Base-by-base conservation (phyloP, 2,113 vertebrate species). In the Hucho hucho region DNA sequence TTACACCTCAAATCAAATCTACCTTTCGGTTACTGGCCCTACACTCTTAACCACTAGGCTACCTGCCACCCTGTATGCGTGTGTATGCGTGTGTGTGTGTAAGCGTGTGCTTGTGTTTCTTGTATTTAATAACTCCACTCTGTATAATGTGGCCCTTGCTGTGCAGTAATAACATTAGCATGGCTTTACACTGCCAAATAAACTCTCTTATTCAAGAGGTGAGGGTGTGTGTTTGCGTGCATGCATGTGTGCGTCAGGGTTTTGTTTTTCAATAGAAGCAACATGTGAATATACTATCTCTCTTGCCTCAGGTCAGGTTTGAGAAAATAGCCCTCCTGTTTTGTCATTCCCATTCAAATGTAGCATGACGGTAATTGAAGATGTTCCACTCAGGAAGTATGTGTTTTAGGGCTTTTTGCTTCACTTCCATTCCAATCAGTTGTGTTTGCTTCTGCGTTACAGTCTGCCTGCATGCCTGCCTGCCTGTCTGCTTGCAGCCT, bases 141-240 rank as follows among this genome's bases (percentile, higher is more conserved):
- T 70, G 25, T 63, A 29, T 80, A 77, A 75, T 73, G 69, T 65
- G 64, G 64, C 61, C 75, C 75, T 79, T 61, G 46, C 28, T 20
- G 68, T 82, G 81, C 43, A 73, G 69, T 81, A 80, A 87, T 86
- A 76, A 74, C 70, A 80, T 75, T 84, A 85, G 71, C 75, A 73
- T 72, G 69, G 70, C 37, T 80, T 75, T 67, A 81, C 43, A 71
- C 65, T 75, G 71, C 65, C 68, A 85, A 75, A 83, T 67, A 74
- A 87, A 79, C 71, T 74, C 28, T 25, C 75, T 74, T 78, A 78
- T 80, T 83, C 79, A 87, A 82, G 69, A 79, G 46, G 64, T 37
- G 6, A 73, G 32, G 13, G 64, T 46, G 26, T 74, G 56, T 76
- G 67, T 43, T 7, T 43, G 37, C 37, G 37, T 37, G 32, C 32